Evolutionary conservation across 2,888 invertebrate species (phyloP).

Genomic region (Dioctria rufipes): DNA sequence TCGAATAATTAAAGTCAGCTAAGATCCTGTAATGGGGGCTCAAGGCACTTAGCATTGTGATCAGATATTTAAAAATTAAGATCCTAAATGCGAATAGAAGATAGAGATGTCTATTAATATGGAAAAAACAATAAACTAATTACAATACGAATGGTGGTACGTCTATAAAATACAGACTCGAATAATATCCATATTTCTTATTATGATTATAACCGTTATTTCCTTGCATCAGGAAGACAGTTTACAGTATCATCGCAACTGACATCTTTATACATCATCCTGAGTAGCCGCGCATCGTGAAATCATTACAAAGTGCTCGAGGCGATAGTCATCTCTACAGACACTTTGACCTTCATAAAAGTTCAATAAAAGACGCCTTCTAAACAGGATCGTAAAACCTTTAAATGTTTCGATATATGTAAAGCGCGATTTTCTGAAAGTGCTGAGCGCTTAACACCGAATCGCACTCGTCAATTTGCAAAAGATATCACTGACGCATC

Average conservation of each 20-base stretch:
- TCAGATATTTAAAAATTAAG: too few relatives aligned
- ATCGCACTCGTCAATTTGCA: constrained; percentile 52
- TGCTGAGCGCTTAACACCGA: constrained; percentile 33
- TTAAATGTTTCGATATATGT: constrained; percentile 43
- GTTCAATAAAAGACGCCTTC: constrained; percentile 52
- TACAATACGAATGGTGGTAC: too few relatives aligned
- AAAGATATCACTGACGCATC: constrained; percentile 44
- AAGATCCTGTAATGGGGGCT: too few relatives aligned
- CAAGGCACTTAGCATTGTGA: too few relatives aligned
- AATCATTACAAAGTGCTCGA: constrained; percentile 43
- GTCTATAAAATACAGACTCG: too few relatives aligned
- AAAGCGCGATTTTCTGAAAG: neutral
- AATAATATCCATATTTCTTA: too few relatives aligned
- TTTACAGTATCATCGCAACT: constrained; percentile 18
- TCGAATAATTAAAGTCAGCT: too few relatives aligned
- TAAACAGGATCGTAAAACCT: constrained; percentile 50
- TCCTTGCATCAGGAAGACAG: constrained; percentile 30
- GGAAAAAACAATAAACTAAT: too few relatives aligned
- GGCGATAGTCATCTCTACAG: constrained; percentile 45
- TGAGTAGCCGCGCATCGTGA: neutral
- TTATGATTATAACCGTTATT: neutral
- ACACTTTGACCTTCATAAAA: constrained; percentile 54
- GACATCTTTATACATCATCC: constrained; percentile 37
- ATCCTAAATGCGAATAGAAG: too few relatives aligned
- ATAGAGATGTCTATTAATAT: too few relatives aligned